Conservation (phyloP, 2,797 vertebrate species). For the Molossus alvarezi region DNA sequence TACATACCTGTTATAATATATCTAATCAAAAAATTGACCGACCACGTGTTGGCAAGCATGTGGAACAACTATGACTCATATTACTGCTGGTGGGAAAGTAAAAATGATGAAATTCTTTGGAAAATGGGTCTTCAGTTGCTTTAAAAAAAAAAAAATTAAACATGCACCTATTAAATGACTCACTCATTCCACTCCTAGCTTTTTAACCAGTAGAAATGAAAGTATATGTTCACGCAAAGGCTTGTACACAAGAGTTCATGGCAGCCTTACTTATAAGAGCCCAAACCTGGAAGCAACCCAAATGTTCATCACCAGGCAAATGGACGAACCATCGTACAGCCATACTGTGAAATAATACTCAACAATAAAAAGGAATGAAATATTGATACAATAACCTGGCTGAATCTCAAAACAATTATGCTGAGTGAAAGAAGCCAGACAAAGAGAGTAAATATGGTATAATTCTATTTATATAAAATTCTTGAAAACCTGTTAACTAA, state of each 20-base stretch:
- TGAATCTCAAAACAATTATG: neutral
- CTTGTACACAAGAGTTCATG: neutral
- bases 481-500: slow-evolving; percentile 31
- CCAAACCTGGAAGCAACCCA: neutral
- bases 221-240: slow-evolving; percentile 18
- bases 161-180: neutral
- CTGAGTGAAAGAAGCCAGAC: neutral
- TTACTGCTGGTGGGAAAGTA: neutral
- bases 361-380: slow-evolving; percentile 22
- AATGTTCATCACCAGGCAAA: neutral
- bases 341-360: neutral
- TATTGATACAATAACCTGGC: neutral
- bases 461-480: slow-evolving; percentile 22
- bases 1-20: neutral
- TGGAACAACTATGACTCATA: neutral
- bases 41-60: neutral
- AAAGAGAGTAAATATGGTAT: neutral
- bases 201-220: slow-evolving; percentile 22
- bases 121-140: slow-evolving; percentile 14
- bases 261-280: neutral
- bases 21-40: neutral
- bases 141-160: neutral
- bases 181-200: neutral
- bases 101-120: slow-evolving; percentile 29
- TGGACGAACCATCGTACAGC: neutral